These are phyloP conservation scores for Hylaeus anthracinus DNA, from an alignment of 1,140 invertebrate genomes.

Conservation along the genomic window DNA sequence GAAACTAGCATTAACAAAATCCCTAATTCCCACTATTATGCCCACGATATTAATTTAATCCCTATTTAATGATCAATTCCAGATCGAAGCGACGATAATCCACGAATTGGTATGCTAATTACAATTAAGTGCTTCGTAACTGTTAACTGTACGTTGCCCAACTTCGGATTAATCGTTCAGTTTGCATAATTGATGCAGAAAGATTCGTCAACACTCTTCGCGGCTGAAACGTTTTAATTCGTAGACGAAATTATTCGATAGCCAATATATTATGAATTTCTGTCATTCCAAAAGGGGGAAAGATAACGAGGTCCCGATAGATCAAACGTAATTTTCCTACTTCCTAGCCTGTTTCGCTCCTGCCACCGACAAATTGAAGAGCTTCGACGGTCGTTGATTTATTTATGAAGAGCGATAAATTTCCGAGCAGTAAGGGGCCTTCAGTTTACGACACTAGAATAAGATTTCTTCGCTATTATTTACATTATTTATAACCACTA, in stretches of 20 bases:
- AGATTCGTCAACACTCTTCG: background rate
- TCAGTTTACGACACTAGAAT: no score
- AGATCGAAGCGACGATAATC: no score
- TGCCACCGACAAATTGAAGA: background rate
- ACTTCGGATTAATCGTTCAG: conserved; percentile 1
- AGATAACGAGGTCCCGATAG: no score
- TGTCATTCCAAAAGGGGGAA: background rate
- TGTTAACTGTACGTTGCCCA: background rate
- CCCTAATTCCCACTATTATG: no score
- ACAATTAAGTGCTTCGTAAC: conserved; percentile 24
- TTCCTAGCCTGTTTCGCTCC: background rate
- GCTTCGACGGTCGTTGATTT: background rate
- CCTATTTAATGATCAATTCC: no score
- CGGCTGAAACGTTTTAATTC: conserved; percentile 8
- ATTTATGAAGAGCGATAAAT: background rate
- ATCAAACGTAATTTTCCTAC: background rate
- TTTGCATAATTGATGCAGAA: background rate
- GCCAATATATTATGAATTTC: background rate
- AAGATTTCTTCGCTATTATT: no score
- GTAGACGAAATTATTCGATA: background rate
- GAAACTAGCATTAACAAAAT: no score
- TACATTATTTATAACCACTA: no score
- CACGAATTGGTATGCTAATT: conserved; percentile 26
- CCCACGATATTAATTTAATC: no score
- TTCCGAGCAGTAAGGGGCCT: background rate